Percentiles rank a stretch among this genome's conserved stretches.
Evolutionary conservation across 2,888 invertebrate species (phyloP).

Genomic region (Catocala fraxini): DNA sequence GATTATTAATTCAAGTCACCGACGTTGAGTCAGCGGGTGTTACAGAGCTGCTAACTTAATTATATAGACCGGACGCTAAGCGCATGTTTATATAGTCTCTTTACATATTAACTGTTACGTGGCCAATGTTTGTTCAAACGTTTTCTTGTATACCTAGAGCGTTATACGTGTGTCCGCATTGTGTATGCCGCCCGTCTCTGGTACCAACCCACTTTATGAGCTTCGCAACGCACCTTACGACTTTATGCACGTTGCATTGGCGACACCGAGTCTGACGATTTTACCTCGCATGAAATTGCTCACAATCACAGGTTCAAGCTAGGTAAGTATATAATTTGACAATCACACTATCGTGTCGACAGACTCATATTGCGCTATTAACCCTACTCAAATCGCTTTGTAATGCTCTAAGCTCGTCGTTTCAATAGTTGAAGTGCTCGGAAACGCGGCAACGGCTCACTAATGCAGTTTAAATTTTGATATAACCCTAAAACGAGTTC

Average conservation of each 20-base stretch:
- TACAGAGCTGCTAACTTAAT: slow-evolving; percentile 43
- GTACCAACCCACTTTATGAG: slow-evolving; percentile 40
- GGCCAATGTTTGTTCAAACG: slow-evolving; percentile 32
- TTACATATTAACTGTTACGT: slow-evolving; percentile 36
- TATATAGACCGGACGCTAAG: slow-evolving; percentile 38
- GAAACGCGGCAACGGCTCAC: slow-evolving; percentile 23
- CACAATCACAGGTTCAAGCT: too few relatives aligned
- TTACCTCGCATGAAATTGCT: slow-evolving; percentile 26
- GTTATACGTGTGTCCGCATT: slow-evolving; percentile 18
- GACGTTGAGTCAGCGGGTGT: slow-evolving; percentile 37
- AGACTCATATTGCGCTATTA: slow-evolving; percentile 9
- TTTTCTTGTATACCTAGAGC: slow-evolving; percentile 19
- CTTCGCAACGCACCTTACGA: slow-evolving; percentile 23
- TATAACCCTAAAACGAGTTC: slow-evolving; percentile 41
- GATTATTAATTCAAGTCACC: slow-evolving; percentile 48
- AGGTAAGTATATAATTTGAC: slow-evolving; percentile 29
- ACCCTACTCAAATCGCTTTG: slow-evolving; percentile 18
- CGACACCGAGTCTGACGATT: slow-evolving; percentile 34
- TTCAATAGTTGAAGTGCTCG: slow-evolving; percentile 23
- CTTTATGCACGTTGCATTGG: slow-evolving; percentile 22
- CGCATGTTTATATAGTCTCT: slow-evolving; percentile 33
- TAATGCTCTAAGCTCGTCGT: slow-evolving; percentile 25
- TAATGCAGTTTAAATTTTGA: slow-evolving; percentile 40
- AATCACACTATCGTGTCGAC: slow-evolving; percentile 27
- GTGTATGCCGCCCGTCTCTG: slow-evolving; percentile 33